Evolutionary conservation across 2,888 invertebrate species (phyloP).

Genomic region (Dynastes maya): DNA sequence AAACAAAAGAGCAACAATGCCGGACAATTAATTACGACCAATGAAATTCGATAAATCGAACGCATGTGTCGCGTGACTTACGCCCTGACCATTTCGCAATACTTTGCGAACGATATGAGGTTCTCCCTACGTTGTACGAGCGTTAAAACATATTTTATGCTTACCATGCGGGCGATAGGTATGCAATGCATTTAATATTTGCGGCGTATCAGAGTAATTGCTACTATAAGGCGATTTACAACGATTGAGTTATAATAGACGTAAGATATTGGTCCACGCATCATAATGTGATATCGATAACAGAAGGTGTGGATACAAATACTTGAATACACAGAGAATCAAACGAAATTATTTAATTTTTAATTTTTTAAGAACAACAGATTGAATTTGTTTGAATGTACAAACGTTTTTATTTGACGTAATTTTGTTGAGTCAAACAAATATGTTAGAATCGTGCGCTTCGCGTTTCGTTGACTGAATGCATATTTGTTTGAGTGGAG

Average conservation of each 20-base stretch:
- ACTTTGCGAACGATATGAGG: background rate
- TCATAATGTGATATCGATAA: background rate
- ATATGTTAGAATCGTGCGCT: too few species aligned
- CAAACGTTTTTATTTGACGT: too few species aligned
- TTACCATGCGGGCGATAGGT: background rate
- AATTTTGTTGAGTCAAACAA: too few species aligned
- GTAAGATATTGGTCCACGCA: background rate
- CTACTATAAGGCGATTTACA: background rate
- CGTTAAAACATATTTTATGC: background rate
- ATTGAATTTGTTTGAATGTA: too few species aligned
- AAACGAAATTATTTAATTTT: too few species aligned
- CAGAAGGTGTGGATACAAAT: background rate
- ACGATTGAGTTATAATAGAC: conserved; percentile 11
- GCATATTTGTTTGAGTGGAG: too few species aligned
- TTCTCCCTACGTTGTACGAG: background rate
- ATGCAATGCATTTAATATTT: background rate
- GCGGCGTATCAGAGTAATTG: background rate
- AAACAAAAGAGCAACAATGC: conserved; percentile 16
- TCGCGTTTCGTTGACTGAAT: too few species aligned
- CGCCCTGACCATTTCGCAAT: background rate
- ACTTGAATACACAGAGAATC: too few species aligned
- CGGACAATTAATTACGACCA: conserved; percentile 21
- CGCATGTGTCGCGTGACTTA: background rate
- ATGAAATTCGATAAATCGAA: conserved; percentile 30
- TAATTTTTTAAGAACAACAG: too few species aligned